These are phyloP conservation scores for Iguana delicatissima DNA, from an alignment of 2,797 vertebrate species.

Conservation along the genomic window DNA sequence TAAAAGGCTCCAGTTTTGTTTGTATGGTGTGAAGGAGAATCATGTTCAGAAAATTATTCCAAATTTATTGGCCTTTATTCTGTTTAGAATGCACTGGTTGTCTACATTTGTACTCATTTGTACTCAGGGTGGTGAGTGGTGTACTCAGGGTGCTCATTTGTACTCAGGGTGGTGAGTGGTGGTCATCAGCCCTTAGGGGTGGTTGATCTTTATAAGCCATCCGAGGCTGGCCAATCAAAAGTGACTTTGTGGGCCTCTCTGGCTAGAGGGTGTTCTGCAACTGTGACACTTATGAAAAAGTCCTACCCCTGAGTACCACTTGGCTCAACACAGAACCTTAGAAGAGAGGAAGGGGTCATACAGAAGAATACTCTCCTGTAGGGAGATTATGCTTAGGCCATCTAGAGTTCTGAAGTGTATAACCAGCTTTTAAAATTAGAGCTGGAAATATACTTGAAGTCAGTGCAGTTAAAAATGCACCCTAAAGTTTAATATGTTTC, in stretches of 20 bases:
- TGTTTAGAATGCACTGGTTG: neutral
- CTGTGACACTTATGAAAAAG: neutral
- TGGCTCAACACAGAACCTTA: neutral
- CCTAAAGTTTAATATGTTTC: neutral
- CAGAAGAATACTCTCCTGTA: neutral
- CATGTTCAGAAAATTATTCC: neutral
- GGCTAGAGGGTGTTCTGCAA: neutral
- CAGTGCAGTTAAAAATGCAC: neutral
- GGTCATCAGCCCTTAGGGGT: no score
- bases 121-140: neutral
- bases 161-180: neutral
- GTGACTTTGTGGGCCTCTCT: neutral
- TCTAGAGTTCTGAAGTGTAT: neutral
- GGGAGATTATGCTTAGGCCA: neutral
- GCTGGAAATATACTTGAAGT: neutral
- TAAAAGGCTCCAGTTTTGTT: slow-evolving; percentile 63
- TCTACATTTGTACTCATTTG: neutral
- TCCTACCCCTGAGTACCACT: neutral
- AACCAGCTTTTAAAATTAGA: neutral
- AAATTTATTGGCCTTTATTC: no score
- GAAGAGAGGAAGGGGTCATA: neutral
- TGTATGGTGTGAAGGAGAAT: neutral
- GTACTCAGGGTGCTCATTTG: no score
- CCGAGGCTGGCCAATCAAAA: neutral
- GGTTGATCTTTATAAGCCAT: neutral